Base-by-base conservation (phyloP, 1,140 invertebrate genomes). In the Trissolcus basalis region DNA sequence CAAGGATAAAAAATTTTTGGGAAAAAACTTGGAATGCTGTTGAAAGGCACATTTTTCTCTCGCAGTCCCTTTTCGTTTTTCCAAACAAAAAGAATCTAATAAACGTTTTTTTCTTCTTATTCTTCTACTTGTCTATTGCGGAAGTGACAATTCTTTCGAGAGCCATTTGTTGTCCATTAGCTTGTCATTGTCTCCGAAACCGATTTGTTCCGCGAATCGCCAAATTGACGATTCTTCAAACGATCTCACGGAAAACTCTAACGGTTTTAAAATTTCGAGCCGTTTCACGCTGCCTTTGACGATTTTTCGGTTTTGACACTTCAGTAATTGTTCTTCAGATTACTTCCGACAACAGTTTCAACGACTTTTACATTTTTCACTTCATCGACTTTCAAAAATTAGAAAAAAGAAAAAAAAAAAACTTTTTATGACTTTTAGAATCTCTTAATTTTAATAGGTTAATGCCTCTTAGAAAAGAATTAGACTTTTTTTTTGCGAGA, bases 171-270 rank as follows among this genome's bases (percentile, higher is more conserved):
- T 50, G 56, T 67, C 51, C 69, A 77, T 81, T 80, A 78, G 51
- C 58, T 33, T 47, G 64, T 16, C 78, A 74, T 82, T 75, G 73
- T 77, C 77, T 68, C 55, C 60, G 63, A 60, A 44, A 78, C 78
- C 64, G 78, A 84, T 84, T 79, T 49, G 77, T 80, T 81, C 61
- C 49, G 63, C 58, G 59, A 78, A 80, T 76, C 78, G 72, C 76
- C 81, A 71, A 82, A 82, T 83, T 50, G 53, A 32, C 36, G 36
- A 64, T 35, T 19, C 58, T 53, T 54, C 39, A 36, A 60, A 59
- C 60, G 47, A 60, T 71, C 55, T 36, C 41, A 49, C 61, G 49
- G 44, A 49, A 55, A 59, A 51, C 49, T 6, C 19, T 27, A 27
- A 27, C 19, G 19, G 19, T 27, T 27, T 27, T 6, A 27, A 27